Conservation (phyloP, 1,140 invertebrate species). For the Reticulitermes speratus region DNA sequence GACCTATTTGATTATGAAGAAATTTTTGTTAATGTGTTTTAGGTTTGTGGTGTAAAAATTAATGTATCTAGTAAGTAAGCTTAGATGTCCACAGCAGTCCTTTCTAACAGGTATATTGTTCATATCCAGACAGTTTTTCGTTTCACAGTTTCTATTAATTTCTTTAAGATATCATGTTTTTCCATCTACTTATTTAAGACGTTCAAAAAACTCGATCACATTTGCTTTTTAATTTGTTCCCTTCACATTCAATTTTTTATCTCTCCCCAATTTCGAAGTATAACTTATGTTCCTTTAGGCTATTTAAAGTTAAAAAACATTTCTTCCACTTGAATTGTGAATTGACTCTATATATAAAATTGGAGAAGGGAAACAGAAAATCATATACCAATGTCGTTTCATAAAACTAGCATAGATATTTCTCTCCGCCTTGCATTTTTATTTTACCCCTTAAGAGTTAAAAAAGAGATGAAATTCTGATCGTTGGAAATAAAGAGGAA, state of each 20-base stretch:
- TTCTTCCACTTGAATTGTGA: conserved; percentile 25
- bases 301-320: conserved; percentile 25
- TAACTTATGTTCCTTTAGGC: conserved; percentile 21
- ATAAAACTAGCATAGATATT: background rate
- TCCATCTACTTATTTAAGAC: background rate
- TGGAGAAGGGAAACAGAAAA: background rate
- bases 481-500: conserved; percentile 6
- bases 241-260: conserved; percentile 14
- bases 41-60: too few species aligned
- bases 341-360: conserved; percentile 7
- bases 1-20: too few species aligned
- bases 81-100: too few species aligned
- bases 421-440: conserved; percentile 2
- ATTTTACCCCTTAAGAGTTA: conserved; percentile 19
- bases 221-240: conserved; percentile 17
- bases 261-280: background rate
- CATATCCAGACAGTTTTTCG: too few species aligned
- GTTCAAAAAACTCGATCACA: background rate
- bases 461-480: conserved; percentile 19
- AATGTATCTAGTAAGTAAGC: too few species aligned
- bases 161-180: background rate
- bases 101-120: too few species aligned
- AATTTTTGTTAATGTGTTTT: too few species aligned
- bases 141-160: background rate
- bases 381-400: conserved; percentile 10